Evolutionary conservation across 2,888 invertebrate genomes (phyloP).

Genomic region (Rhingia campestris): DNA sequence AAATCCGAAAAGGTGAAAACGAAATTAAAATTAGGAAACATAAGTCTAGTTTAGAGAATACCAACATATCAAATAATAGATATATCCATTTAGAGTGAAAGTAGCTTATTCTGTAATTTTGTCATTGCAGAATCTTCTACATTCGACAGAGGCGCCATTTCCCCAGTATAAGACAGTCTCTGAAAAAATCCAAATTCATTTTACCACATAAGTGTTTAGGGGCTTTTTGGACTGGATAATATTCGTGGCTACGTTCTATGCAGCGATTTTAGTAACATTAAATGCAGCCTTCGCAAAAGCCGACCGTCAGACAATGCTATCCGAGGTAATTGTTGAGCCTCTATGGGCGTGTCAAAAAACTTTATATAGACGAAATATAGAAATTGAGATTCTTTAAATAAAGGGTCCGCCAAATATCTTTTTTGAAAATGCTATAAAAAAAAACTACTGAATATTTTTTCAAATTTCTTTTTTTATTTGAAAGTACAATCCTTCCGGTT

Average conservation of each 20-base stretch:
- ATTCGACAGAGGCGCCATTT: constrained; percentile 92
- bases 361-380: no score
- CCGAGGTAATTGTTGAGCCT: constrained; percentile 96
- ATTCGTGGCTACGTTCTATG: constrained; percentile 97
- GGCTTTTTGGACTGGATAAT: constrained; percentile 99
- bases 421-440: no score
- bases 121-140: constrained; percentile 89
- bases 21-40: constrained; percentile 97
- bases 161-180: constrained; percentile 98
- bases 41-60: constrained; percentile 84
- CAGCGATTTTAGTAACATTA: constrained; percentile 97
- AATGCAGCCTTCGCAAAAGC: constrained; percentile 95
- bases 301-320: constrained; percentile 92
- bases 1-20: constrained; percentile 96
- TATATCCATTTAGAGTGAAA: background rate
- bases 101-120: constrained; percentile 35
- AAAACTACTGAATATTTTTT: no score
- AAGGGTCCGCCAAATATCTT: no score
- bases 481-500: no score
- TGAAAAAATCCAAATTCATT: constrained; percentile 96
- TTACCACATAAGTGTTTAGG: constrained; percentile 97
- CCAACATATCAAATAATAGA: background rate
- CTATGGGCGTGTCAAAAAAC: no score
- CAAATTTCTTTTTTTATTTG: no score
- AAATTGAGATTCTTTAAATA: no score